phyloP scores from a whole-genome alignment of 2,113 vertebrate species.

The mouse (Mus musculus) region DNA sequence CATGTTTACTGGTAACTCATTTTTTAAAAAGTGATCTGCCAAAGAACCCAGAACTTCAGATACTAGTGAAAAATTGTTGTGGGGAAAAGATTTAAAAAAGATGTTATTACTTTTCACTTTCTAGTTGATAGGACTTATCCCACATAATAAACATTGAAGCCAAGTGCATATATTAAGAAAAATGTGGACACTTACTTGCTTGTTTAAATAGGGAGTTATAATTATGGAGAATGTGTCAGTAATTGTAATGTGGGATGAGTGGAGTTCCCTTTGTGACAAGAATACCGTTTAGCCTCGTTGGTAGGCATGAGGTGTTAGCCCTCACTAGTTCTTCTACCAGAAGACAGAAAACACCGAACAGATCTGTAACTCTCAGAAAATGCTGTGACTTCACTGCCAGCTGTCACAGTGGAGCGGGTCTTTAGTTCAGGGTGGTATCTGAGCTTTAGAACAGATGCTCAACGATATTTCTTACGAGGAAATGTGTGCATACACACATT shows the following conservation, averaged over 20 bases:
- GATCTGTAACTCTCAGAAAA: slow-evolving; percentile 47
- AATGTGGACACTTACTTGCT: slow-evolving; percentile 46
- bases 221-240: slow-evolving; percentile 18
- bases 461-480: background rate
- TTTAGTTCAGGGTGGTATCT: slow-evolving; percentile 11
- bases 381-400: slow-evolving; percentile 3
- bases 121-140: slow-evolving; percentile 20
- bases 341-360: slow-evolving; percentile 26
- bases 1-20: slow-evolving; percentile 31
- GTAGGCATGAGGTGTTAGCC: slow-evolving; percentile 14
- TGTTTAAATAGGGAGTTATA: slow-evolving; percentile 38
- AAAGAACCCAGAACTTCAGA: slow-evolving; percentile 69
- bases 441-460: slow-evolving; percentile 30
- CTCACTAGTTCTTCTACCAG: background rate
- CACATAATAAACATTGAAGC: slow-evolving; percentile 10
- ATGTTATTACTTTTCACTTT: slow-evolving; percentile 56
- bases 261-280: slow-evolving; percentile 53
- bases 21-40: slow-evolving; percentile 59
- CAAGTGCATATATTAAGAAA: slow-evolving; percentile 41
- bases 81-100: slow-evolving; percentile 1
- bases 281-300: slow-evolving; percentile 51
- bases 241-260: slow-evolving; percentile 34
- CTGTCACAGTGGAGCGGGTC: background rate
- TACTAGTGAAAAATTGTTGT: slow-evolving; percentile 54
- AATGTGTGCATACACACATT: background rate